A percentile compares a stretch with the other conserved stretches of the same genome.
Evolutionary conservation across 2,888 invertebrate genomes (phyloP).

Genomic region (Drosophila longiperda): DNA sequence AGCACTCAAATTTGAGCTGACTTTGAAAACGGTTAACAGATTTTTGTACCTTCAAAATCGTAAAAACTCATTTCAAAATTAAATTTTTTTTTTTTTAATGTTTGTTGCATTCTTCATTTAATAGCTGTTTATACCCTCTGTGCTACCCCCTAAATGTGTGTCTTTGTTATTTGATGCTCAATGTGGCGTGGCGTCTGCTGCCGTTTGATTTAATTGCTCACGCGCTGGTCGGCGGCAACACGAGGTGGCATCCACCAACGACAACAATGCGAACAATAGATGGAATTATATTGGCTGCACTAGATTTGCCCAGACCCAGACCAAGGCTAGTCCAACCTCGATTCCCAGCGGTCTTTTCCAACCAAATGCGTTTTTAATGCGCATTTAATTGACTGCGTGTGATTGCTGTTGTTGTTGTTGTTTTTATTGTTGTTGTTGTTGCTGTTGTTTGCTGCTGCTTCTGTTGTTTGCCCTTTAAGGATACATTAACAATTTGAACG

Average conservation of each 20-base stretch:
- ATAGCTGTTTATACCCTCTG: constrained; percentile 16
- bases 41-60: not conserved
- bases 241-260: constrained; percentile 16
- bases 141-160: constrained; percentile 4
- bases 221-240: constrained; percentile 46
- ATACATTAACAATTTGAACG: constrained; percentile 30
- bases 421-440: not conserved
- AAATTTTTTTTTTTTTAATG: too few species aligned
- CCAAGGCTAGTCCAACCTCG: not conserved
- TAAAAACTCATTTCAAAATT: too few species aligned
- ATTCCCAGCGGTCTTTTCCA: constrained; percentile 18
- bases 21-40: too few species aligned
- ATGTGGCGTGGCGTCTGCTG: constrained; percentile 75
- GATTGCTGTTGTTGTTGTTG: constrained; percentile 33
- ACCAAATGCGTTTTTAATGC: constrained; percentile 75
- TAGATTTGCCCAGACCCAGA: constrained; percentile 2
- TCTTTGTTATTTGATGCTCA: constrained; percentile 55
- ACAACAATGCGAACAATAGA: constrained; percentile 41
- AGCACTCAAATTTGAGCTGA: not conserved
- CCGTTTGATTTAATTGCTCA: constrained; percentile 79
- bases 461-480: constrained; percentile 40
- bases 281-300: constrained; percentile 47
- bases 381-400: constrained; percentile 77
- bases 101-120: not conserved
- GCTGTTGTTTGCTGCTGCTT: constrained; percentile 11